phyloP scores from a whole-genome alignment of 53 echinoderm and acorn worm genomes.

The Astropecten irregularis region DNA sequence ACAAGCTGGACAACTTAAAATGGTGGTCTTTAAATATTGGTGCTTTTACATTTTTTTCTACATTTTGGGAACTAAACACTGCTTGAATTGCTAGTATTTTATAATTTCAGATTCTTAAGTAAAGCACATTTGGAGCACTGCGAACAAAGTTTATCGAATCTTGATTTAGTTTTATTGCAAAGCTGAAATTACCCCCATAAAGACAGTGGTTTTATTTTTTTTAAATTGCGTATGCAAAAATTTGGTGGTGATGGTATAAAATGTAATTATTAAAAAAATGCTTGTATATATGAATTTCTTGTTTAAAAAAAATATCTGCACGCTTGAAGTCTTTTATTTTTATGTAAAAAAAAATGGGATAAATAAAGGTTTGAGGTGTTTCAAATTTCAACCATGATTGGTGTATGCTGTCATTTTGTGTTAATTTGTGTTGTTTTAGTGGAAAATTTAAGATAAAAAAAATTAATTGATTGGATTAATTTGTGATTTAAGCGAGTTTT shows the following conservation, averaged over 20 bases:
- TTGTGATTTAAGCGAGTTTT: too few relatives aligned
- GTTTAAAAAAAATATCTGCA: conserved; percentile 28
- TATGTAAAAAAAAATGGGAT: conserved; percentile 30
- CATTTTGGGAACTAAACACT: too few relatives aligned
- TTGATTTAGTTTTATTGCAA: not conserved
- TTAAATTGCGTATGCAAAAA: not conserved
- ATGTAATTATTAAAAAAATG: not conserved
- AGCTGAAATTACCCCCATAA: not conserved
- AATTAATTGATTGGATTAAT: too few relatives aligned
- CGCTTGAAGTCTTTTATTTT: conserved; percentile 53
- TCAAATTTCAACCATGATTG: conserved; percentile 16
- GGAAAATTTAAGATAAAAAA: too few relatives aligned
- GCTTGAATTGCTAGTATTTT: too few relatives aligned
- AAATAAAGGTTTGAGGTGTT: conserved; percentile 27
- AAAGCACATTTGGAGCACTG: not conserved
- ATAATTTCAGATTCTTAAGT: too few relatives aligned
- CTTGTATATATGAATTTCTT: conserved; percentile 37
- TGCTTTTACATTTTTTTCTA: too few relatives aligned
- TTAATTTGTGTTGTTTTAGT: too few relatives aligned
- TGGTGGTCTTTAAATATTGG: too few relatives aligned
- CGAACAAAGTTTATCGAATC: not conserved
- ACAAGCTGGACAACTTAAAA: too few relatives aligned
- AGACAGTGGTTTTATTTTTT: conserved; percentile 3
- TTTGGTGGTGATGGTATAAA: conserved; percentile 14
- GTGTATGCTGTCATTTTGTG: too few relatives aligned